These are phyloP conservation scores for Sebastes schlegelii DNA, from an alignment of 2,113 vertebrate species.

Conservation along the genomic window DNA sequence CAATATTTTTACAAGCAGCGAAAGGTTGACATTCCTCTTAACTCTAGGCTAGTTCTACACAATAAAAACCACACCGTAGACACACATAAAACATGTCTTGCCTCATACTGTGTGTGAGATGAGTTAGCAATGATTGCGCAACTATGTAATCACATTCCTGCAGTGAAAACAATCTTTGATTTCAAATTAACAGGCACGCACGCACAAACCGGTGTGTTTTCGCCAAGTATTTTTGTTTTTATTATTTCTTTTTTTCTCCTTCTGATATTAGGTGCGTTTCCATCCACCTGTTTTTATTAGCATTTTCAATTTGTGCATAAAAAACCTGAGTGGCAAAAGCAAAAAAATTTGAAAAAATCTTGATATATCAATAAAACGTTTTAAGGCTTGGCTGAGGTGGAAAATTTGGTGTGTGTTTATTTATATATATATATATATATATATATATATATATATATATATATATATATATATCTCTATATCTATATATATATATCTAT, in stretches of 20 bases:
- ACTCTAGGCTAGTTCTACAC: not conserved
- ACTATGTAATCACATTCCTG: not conserved
- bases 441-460: too few relatives aligned
- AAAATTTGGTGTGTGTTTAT: too few relatives aligned
- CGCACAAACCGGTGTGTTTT: not conserved
- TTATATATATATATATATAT: too few relatives aligned
- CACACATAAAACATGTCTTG: not conserved
- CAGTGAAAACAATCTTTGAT: not conserved
- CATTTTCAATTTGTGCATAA: not conserved
- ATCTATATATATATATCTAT: too few relatives aligned
- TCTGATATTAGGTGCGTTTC: not conserved
- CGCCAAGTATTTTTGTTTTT: not conserved
- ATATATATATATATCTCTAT: too few relatives aligned
- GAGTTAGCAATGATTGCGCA: not conserved
- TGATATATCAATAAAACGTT: not conserved
- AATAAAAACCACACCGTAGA: not conserved
- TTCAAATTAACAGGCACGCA: not conserved
- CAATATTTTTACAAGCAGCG: conserved; percentile 15
- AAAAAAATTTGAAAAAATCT: not conserved
- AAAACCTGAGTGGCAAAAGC: not conserved
- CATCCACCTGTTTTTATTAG: not conserved
- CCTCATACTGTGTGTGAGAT: not conserved
- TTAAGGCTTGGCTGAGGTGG: not conserved
- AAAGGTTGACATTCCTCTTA: conserved; percentile 8
- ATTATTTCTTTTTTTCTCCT: not conserved